These are phyloP conservation scores for Heloderma charlesbogerti DNA, from an alignment of 2,113 vertebrate species.

Conservation along the genomic window DNA sequence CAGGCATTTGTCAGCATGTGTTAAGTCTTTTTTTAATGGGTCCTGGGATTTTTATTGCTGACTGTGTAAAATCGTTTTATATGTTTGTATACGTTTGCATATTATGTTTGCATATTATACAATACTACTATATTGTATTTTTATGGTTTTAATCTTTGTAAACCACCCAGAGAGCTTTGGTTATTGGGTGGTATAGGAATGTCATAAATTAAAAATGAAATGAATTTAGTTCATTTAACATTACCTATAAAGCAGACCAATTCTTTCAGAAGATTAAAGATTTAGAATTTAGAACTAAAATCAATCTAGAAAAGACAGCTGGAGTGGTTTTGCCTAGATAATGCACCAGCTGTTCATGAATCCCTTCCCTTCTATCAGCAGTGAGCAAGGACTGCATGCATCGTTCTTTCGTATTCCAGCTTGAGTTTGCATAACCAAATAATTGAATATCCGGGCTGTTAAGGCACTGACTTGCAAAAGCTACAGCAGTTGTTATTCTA, in stretches of 20 bases:
- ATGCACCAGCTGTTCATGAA: neutral
- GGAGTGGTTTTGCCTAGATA: neutral
- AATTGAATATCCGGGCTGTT: neutral
- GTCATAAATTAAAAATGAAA: too few species aligned
- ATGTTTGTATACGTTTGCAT: too few species aligned
- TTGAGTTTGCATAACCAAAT: constrained; percentile 12
- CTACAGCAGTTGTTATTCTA: neutral
- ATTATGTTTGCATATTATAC: too few species aligned
- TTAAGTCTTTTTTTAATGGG: too few species aligned
- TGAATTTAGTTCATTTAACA: neutral
- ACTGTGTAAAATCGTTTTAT: too few species aligned
- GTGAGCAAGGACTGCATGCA: neutral
- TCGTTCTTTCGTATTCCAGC: constrained; percentile 5
- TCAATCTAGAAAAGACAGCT: neutral
- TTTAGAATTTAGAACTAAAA: constrained; percentile 27
- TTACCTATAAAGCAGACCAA: neutral
- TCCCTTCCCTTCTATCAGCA: neutral
- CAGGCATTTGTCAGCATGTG: too few species aligned
- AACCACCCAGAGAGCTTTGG: too few species aligned
- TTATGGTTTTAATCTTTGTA: too few species aligned
- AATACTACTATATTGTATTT: too few species aligned
- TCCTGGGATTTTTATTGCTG: too few species aligned
- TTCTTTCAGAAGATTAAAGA: neutral
- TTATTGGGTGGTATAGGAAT: too few species aligned
- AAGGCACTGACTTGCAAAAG: neutral